Evolutionary conservation across 2,888 invertebrate species (phyloP).

Genomic region (Harpagoxenus sublaevis): DNA sequence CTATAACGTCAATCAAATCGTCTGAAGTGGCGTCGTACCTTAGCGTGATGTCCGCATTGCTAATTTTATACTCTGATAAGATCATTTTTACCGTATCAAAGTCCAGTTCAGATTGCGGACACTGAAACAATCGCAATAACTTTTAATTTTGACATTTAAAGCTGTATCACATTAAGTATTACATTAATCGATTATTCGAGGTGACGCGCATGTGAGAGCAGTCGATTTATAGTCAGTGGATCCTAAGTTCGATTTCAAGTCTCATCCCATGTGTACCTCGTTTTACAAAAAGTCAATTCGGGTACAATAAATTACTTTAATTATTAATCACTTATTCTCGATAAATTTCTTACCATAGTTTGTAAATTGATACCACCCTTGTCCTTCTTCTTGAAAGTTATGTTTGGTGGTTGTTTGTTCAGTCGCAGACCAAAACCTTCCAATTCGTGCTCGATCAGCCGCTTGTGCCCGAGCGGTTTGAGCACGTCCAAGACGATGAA

Average conservation of each 20-base stretch:
- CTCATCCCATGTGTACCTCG: too few relatives aligned
- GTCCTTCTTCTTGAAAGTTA: slow-evolving; percentile 98
- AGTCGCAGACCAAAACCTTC: slow-evolving; percentile 99
- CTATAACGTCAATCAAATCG: slow-evolving; percentile 99
- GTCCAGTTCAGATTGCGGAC: slow-evolving; percentile 97
- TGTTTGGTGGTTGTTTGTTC: slow-evolving; percentile 99
- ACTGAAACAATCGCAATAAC: slow-evolving; percentile 85
- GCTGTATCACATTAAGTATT: background rate
- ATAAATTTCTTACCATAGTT: slow-evolving; percentile 89
- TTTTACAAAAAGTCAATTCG: background rate
- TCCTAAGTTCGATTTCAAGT: too few relatives aligned
- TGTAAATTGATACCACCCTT: slow-evolving; percentile 99
- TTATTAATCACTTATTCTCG: background rate
- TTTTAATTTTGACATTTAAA: background rate
- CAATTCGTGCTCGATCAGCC: slow-evolving; percentile 98
- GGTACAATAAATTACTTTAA: background rate
- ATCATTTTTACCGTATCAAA: slow-evolving; percentile 98
- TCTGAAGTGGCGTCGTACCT: slow-evolving; percentile 98
- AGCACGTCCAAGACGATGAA: slow-evolving; percentile 99
- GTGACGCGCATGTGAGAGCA: too few relatives aligned
- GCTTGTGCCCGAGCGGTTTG: slow-evolving; percentile 98
- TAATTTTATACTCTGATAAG: slow-evolving; percentile 98
- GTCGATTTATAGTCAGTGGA: too few relatives aligned
- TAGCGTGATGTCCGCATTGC: slow-evolving; percentile 99
- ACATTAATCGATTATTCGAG: too few relatives aligned